Conservation (phyloP, 1,140 invertebrate genomes). For the Subanguina moxae region DNA sequence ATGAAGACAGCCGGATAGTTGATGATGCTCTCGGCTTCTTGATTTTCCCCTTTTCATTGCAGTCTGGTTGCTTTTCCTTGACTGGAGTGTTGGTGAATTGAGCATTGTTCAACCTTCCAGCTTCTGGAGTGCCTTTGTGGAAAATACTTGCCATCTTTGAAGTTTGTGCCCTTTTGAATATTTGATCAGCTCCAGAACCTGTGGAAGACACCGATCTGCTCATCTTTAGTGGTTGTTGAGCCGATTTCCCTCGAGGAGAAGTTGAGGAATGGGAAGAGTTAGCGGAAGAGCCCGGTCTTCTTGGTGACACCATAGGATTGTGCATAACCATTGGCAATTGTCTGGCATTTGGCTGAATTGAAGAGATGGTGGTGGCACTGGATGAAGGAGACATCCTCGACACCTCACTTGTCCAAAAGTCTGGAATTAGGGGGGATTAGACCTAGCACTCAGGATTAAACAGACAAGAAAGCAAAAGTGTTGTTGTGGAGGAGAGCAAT, state of each 20-base stretch:
- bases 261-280: conserved; percentile 6
- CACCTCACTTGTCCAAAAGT: conserved; percentile 24
- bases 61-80: too few species aligned
- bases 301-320: conserved; percentile 1
- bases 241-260: background rate
- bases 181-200: background rate
- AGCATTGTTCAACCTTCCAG: too few species aligned
- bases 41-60: too few species aligned
- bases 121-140: too few species aligned
- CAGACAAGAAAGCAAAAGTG: too few species aligned
- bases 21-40: too few species aligned
- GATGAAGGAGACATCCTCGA: conserved; percentile 4
- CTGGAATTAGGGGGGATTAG: conserved; percentile 3
- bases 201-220: background rate
- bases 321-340: conserved; percentile 19
- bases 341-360: background rate
- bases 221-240: background rate
- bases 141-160: background rate
- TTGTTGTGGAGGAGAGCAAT: background rate
- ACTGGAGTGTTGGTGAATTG: too few species aligned
- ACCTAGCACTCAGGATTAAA: too few species aligned
- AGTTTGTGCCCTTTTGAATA: background rate
- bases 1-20: too few species aligned
- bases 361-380: background rate
- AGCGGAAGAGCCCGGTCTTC: conserved; percentile 4